A percentile compares a stretch with the other conserved stretches of the same genome.
Conservation (phyloP, 30 jellyfish, hydroid and myxozoan species). For the Clytia hemisphaerica region DNA sequence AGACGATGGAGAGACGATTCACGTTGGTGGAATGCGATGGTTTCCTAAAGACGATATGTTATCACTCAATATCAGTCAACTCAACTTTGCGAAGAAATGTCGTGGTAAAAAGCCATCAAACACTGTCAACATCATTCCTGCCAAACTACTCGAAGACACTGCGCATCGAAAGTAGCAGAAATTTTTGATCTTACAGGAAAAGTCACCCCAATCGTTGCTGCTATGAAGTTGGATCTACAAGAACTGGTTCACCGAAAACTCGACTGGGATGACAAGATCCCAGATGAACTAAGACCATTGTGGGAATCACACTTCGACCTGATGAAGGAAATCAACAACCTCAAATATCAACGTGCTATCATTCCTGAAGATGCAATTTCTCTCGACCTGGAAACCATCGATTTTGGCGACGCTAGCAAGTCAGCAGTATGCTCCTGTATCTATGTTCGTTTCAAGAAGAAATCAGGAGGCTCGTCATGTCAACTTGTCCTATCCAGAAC, state of each 20-base stretch:
- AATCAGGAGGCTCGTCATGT: background rate
- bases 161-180: conserved; percentile 11
- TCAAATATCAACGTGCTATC: too few species aligned
- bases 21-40: conserved; percentile 1
- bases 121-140: too few species aligned
- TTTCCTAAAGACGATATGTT: too few species aligned
- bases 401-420: too few species aligned
- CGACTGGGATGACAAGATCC: background rate
- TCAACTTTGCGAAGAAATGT: background rate
- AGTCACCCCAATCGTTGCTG: too few species aligned
- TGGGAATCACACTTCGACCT: background rate
- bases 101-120: background rate
- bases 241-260: background rate
- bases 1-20: background rate
- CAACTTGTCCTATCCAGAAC: too few species aligned
- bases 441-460: too few species aligned
- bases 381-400: too few species aligned
- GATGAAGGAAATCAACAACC: too few species aligned
- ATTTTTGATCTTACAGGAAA: background rate
- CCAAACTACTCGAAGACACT: background rate
- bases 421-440: too few species aligned
- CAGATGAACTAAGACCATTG: background rate
- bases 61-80: conserved; percentile 4
- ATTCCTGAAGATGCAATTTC: too few species aligned
- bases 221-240: too few species aligned